Evolutionary conservation across 2,113 vertebrate species (phyloP).

Genomic region (Mormyrus iriodes): DNA sequence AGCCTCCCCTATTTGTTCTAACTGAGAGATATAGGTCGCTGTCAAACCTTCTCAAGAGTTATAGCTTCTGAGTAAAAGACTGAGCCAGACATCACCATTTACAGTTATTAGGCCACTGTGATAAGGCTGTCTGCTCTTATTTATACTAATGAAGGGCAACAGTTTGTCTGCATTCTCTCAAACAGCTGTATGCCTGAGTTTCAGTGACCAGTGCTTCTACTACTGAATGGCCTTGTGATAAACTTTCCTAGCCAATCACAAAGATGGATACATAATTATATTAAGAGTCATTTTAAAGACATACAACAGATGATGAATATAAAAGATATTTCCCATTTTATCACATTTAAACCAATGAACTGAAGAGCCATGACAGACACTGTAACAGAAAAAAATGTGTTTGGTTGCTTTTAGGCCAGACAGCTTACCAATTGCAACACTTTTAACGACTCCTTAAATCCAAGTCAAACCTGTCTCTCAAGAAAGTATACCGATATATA

Average conservation of each 20-base stretch:
- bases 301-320: not conserved
- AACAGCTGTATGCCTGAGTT: not conserved
- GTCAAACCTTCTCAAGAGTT: slow-evolving; percentile 1
- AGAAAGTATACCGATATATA: not conserved
- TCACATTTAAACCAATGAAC: not conserved
- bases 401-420: not conserved
- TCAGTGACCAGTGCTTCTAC: not conserved
- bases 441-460: not conserved
- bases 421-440: not conserved
- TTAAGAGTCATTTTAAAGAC: not conserved
- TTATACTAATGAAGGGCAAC: not conserved
- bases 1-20: not conserved
- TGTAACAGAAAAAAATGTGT: not conserved
- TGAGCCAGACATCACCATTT: not conserved
- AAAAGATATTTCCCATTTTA: not conserved
- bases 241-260: not conserved
- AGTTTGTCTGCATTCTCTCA: not conserved
- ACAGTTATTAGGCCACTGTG: not conserved
- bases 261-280: not conserved
- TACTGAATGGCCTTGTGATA: not conserved
- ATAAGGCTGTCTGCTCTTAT: not conserved
- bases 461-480: not conserved
- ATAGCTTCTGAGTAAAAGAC: not conserved
- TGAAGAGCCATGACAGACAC: not conserved
- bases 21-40: not conserved